These are phyloP conservation scores for Archocentrus centrarchus DNA, from an alignment of 2,113 vertebrate species.

Conservation along the genomic window DNA sequence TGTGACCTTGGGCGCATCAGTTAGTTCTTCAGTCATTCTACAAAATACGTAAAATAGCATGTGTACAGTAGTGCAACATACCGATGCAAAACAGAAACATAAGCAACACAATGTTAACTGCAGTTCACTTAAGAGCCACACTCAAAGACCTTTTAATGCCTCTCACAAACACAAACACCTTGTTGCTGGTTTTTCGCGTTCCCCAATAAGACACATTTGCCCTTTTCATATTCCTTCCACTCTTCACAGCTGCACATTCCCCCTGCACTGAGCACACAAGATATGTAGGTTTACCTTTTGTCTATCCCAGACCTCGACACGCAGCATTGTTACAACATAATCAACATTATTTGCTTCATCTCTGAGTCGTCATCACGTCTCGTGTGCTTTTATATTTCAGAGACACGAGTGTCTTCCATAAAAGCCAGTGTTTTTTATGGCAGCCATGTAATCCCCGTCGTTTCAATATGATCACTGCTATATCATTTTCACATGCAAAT, in stretches of 20 bases:
- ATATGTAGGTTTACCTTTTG: neutral
- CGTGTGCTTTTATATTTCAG: neutral
- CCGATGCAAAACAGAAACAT: too few relatives aligned
- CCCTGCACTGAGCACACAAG: neutral
- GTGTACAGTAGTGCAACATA: too few relatives aligned
- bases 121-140: too few relatives aligned
- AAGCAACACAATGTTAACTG: too few relatives aligned
- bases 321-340: neutral
- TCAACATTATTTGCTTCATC: neutral
- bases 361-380: neutral
- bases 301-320: neutral
- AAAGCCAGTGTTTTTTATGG: constrained; percentile 28
- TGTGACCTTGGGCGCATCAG: too few relatives aligned
- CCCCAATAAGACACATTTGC: neutral
- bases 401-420: neutral
- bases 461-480: neutral
- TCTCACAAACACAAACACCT: neutral
- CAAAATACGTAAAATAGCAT: too few relatives aligned
- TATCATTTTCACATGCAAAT: constrained; percentile 37
- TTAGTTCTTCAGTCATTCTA: too few relatives aligned
- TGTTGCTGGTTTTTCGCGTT: neutral
- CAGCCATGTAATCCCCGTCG: constrained; percentile 19
- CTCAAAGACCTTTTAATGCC: too few relatives aligned
- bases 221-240: rapidly evolving
- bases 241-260: neutral